Evolutionary conservation across 2,797 vertebrate genomes (phyloP).

Genomic region (Columba guinea): DNA sequence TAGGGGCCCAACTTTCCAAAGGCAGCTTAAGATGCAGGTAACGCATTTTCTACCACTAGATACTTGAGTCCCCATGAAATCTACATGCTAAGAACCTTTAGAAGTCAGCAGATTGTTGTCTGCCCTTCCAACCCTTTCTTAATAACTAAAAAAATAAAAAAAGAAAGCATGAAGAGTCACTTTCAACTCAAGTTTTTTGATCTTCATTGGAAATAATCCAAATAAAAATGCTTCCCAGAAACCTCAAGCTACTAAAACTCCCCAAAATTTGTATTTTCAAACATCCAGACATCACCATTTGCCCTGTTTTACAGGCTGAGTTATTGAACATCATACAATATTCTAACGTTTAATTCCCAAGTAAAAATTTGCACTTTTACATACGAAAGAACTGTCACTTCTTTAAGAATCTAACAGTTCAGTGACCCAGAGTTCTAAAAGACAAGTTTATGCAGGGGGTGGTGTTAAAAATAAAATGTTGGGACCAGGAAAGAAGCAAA

Average conservation of each 20-base stretch:
- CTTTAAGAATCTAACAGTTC: not conserved
- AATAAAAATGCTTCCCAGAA: not conserved
- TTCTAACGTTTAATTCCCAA: not conserved
- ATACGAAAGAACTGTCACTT: not conserved
- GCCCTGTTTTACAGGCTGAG: not conserved
- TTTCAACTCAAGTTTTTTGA: not conserved
- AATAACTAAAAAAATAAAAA: not conserved
- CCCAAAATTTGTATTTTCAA: not conserved
- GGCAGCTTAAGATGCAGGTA: not conserved
- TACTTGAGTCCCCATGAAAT: not conserved
- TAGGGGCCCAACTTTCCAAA: not conserved
- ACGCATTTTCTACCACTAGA: not conserved
- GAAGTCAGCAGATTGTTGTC: not conserved
- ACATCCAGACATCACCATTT: not conserved
- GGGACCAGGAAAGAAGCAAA: not conserved
- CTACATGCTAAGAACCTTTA: not conserved
- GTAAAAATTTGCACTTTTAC: not conserved
- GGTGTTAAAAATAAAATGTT: not conserved
- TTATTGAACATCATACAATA: not conserved
- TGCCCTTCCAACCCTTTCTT: not conserved
- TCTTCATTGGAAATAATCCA: not conserved
- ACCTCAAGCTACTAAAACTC: not conserved
- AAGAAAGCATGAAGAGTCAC: not conserved
- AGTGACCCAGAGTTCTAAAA: not conserved
- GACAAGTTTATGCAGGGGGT: not conserved